phyloP scores from a whole-genome alignment of 2,888 invertebrate species.

The Microctonus hyperodae region DNA sequence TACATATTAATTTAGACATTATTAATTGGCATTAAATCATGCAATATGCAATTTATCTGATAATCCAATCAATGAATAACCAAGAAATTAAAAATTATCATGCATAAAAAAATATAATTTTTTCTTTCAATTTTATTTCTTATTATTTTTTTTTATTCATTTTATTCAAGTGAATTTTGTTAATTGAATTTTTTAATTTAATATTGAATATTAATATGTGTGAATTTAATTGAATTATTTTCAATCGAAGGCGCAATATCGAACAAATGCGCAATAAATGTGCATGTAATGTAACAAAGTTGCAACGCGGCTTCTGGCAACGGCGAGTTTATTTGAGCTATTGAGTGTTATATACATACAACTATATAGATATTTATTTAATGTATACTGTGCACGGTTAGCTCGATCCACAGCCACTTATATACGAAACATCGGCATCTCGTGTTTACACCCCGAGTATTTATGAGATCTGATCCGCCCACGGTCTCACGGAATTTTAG shows the following conservation, averaged over 20 bases:
- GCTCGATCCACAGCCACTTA: constrained; percentile 10
- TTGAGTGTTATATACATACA: neutral
- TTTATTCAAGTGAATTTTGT: too few species aligned
- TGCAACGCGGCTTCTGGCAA: constrained; percentile 23
- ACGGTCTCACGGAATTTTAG: constrained; percentile 42
- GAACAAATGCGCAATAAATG: constrained; percentile 8
- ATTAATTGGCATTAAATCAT: constrained; percentile 14
- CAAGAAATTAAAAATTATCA: neutral
- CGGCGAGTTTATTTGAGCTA: constrained; percentile 22
- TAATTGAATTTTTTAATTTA: neutral
- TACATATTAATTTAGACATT: constrained; percentile 23
- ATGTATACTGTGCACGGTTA: constrained; percentile 11
- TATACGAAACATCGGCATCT: constrained; percentile 51
- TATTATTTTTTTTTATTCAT: neutral
- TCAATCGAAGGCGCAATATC: constrained; percentile 13
- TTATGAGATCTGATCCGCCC: constrained; percentile 58
- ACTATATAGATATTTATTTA: constrained; percentile 8
- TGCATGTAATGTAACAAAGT: constrained; percentile 19
- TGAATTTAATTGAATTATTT: neutral
- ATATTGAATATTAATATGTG: neutral
- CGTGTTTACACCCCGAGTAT: constrained; percentile 56
- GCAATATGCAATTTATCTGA: neutral
- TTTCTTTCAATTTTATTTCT: neutral
- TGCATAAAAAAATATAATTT: neutral
- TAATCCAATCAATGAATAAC: neutral